A percentile compares a stretch with the other conserved stretches of the same genome.
phyloP scores from a whole-genome alignment of 2,113 vertebrate genomes.

The Eudorcas thomsonii region DNA sequence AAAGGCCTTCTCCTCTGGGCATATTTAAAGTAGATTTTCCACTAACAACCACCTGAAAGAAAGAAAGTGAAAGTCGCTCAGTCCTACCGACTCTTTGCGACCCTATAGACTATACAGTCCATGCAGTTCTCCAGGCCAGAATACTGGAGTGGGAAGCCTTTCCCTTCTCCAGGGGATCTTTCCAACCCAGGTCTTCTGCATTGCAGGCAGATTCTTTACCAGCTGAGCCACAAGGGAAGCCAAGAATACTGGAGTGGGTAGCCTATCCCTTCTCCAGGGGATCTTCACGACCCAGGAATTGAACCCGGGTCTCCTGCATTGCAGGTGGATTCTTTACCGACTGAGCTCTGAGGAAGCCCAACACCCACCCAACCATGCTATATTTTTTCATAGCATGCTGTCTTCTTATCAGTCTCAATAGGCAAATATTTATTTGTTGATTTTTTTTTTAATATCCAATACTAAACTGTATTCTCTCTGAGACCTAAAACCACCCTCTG shows the following conservation, averaged over 20 bases:
- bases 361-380: not conserved
- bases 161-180: not conserved
- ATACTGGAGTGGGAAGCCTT: not conserved
- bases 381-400: not conserved
- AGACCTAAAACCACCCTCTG: not conserved
- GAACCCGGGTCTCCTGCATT: not conserved
- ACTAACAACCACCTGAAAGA: not conserved
- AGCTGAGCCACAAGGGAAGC: not conserved
- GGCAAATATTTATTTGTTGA: not conserved
- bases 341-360: not conserved
- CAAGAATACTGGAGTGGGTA: not conserved
- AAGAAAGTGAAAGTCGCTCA: not conserved
- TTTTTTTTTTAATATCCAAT: no score
- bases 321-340: not conserved
- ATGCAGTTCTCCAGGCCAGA: not conserved
- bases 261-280: not conserved
- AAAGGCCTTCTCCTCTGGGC: not conserved
- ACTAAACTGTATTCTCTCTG: not conserved
- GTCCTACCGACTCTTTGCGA: accelerated
- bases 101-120: not conserved
- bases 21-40: not conserved
- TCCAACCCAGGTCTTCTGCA: not conserved
- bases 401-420: not conserved
- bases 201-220: not conserved
- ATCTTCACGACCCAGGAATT: not conserved